phyloP scores from a whole-genome alignment of 2,113 vertebrate species.

The Furnarius figulus region DNA sequence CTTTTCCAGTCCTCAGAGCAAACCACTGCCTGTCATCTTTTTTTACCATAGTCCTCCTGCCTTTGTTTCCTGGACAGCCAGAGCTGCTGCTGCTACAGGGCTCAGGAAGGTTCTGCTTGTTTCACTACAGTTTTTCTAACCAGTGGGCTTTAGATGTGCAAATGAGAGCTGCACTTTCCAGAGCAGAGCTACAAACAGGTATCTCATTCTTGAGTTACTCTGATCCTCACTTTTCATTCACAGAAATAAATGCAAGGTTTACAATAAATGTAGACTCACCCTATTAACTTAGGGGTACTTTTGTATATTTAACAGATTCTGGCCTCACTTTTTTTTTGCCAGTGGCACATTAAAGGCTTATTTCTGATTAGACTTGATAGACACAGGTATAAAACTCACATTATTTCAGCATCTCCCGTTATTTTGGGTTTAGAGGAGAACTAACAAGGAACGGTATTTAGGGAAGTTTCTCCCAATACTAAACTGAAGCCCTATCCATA shows the following conservation, averaged over 20 bases:
- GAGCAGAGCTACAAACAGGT: neutral
- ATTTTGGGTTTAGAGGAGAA: neutral
- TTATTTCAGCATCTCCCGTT: neutral
- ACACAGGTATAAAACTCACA: neutral
- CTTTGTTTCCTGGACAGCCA: neutral
- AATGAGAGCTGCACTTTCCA: neutral
- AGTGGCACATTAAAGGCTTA: neutral
- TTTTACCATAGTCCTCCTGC: neutral
- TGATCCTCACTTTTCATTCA: neutral
- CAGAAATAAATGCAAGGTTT: neutral
- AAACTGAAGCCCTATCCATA: neutral
- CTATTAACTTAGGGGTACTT: neutral
- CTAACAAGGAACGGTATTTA: neutral
- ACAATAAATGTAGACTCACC: neutral
- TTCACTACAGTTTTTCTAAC: neutral
- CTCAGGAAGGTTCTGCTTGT: accelerated
- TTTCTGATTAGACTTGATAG: neutral
- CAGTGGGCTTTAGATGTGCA: accelerated
- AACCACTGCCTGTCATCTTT: neutral
- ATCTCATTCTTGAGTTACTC: neutral
- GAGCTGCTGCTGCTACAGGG: neutral
- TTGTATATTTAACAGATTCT: neutral
- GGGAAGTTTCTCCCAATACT: neutral
- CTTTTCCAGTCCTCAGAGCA: neutral
- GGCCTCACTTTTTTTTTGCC: neutral